Evolutionary conservation across 2,888 invertebrate genomes (phyloP).

Genomic region (Teleogryllus oceanicus): DNA sequence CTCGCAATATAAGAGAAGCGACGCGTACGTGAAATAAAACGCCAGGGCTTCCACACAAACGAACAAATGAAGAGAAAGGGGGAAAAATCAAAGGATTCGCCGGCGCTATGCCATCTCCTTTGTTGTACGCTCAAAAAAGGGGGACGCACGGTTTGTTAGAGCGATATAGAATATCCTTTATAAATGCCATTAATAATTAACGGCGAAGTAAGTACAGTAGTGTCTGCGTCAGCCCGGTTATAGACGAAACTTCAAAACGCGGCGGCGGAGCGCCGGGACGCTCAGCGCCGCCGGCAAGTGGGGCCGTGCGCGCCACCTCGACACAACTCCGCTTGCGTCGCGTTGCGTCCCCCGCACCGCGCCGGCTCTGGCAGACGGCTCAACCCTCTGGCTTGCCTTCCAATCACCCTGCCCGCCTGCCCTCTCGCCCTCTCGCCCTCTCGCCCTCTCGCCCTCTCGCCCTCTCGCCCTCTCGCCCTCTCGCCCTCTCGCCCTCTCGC

Average conservation of each 20-base stretch:
- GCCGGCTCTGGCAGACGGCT: too few species aligned
- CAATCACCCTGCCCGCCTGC: too few species aligned
- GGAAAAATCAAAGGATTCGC: conserved; percentile 3
- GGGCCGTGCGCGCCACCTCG: background rate
- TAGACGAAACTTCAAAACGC: conserved; percentile 11
- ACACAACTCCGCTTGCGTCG: background rate
- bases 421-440: too few species aligned
- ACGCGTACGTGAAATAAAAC: background rate
- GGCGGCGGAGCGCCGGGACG: background rate
- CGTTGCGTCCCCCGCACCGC: background rate
- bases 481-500: too few species aligned
- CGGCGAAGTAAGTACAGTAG: background rate
- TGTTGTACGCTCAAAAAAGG: conserved; percentile 6
- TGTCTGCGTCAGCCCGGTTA: conserved; percentile 18
- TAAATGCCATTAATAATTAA: conserved; percentile 18
- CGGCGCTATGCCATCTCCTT: background rate
- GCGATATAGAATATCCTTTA: conserved; percentile 18
- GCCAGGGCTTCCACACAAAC: background rate
- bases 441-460: too few species aligned
- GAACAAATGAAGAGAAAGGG: conserved; percentile 5
- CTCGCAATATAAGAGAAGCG: background rate
- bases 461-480: too few species aligned
- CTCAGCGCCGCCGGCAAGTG: conserved; percentile 3
- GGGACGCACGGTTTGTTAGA: conserved; percentile 6
- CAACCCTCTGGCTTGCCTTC: too few species aligned